These are phyloP conservation scores for Drosophila jambulina DNA, from an alignment of 1,140 invertebrate genomes.

Conservation along the genomic window DNA sequence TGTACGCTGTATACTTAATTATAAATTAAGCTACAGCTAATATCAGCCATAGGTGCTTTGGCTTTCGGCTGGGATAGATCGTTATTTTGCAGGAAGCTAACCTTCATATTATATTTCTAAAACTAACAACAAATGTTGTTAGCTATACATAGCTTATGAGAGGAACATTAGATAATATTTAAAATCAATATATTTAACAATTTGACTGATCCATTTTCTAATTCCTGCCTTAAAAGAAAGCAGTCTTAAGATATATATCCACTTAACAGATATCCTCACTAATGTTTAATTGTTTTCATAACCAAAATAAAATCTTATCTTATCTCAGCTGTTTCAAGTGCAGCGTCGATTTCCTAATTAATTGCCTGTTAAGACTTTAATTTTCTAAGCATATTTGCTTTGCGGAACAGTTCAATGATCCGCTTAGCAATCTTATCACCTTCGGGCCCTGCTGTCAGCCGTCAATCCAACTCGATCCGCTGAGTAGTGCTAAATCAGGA, in stretches of 20 bases:
- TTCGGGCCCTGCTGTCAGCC: slow-evolving; percentile 21
- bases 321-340: slow-evolving; percentile 1
- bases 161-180: background rate
- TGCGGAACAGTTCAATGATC: slow-evolving; percentile 41
- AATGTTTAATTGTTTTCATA: background rate
- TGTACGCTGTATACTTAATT: too few relatives aligned
- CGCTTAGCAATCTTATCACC: slow-evolving; percentile 37
- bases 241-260: background rate
- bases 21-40: too few relatives aligned
- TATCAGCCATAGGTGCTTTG: too few relatives aligned
- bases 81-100: background rate
- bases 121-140: background rate
- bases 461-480: slow-evolving; percentile 19
- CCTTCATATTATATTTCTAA: background rate
- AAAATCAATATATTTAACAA: background rate
- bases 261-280: background rate
- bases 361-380: slow-evolving; percentile 26
- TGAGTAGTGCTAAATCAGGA: slow-evolving; percentile 29
- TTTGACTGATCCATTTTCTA: too few relatives aligned
- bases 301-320: slow-evolving; percentile 10
- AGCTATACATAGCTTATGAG: background rate
- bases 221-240: background rate
- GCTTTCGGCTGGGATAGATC: too few relatives aligned
- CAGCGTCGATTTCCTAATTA: slow-evolving; percentile 20
- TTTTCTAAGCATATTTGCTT: slow-evolving; percentile 22